phyloP scores from a whole-genome alignment of 35 echinoderm and acorn worm species.

The Ptychodera flava region DNA sequence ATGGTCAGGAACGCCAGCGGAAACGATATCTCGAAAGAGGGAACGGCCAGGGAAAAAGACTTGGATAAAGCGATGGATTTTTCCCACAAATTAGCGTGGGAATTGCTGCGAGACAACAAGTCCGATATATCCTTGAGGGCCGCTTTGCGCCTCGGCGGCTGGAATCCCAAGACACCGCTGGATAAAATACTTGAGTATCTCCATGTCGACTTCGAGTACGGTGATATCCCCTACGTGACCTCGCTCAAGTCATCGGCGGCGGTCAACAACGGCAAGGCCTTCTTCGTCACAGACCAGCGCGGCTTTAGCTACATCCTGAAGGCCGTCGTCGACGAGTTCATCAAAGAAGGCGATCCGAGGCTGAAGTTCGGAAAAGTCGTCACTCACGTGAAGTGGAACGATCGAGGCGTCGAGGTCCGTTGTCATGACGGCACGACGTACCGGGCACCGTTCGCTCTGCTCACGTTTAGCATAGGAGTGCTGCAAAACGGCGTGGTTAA shows the following conservation, averaged over 20 bases:
- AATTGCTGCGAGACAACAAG: background rate
- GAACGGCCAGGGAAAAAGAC: background rate
- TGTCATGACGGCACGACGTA: constrained; percentile 30
- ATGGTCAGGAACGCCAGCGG: constrained; percentile 26
- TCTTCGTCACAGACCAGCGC: constrained; percentile 35
- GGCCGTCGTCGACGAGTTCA: background rate
- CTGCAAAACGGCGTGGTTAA: constrained; percentile 20
- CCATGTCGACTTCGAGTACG: constrained; percentile 29
- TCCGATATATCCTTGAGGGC: constrained; percentile 39
- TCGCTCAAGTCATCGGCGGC: constrained; percentile 30
- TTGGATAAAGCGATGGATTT: constrained; percentile 14
- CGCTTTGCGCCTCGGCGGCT: constrained; percentile 27
- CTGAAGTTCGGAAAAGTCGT: constrained; percentile 18
- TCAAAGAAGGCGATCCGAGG: background rate
- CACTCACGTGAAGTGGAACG: constrained; percentile 9
- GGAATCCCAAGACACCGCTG: constrained; percentile 14
- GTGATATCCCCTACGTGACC: constrained; percentile 25
- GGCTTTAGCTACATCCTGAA: constrained; percentile 25
- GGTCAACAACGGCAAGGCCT: background rate
- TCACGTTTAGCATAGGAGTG: constrained; percentile 42
- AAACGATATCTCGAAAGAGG: constrained; percentile 12
- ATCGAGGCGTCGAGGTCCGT: constrained; percentile 11
- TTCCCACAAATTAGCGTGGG: background rate
- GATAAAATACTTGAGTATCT: constrained; percentile 40
- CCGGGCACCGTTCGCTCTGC: constrained; percentile 20